Percentiles rank a stretch among this genome's conserved stretches.
phyloP scores from a whole-genome alignment of 2,113 vertebrate species.

The Hippopotamus amphibius region DNA sequence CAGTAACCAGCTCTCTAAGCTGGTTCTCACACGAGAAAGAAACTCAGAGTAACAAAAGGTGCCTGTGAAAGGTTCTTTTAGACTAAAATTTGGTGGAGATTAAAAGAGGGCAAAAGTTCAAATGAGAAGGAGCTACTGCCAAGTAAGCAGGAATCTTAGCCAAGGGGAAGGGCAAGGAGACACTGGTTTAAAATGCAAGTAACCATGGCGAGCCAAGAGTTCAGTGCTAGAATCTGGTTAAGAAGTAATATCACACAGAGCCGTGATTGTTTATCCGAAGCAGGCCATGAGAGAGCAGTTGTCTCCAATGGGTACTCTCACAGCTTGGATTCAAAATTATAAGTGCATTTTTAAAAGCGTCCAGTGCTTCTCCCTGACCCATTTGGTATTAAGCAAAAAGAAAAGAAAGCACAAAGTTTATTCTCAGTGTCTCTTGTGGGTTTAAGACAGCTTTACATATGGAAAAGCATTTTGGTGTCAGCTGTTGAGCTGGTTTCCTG shows the following conservation, averaged over 20 bases:
- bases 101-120: slow-evolving; percentile 90
- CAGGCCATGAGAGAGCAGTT: slow-evolving; percentile 88
- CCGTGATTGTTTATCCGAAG: slow-evolving; percentile 94
- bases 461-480: slow-evolving; percentile 91
- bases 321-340: slow-evolving; percentile 91
- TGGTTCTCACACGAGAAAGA: slow-evolving; percentile 88
- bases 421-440: slow-evolving; percentile 91
- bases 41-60: slow-evolving; percentile 86
- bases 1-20: slow-evolving; percentile 76
- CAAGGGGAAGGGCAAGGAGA: slow-evolving; percentile 86
- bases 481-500: slow-evolving; percentile 87
- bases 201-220: slow-evolving; percentile 92
- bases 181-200: slow-evolving; percentile 90
- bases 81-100: slow-evolving; percentile 89
- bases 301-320: slow-evolving; percentile 91
- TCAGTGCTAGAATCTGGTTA: slow-evolving; percentile 93
- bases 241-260: slow-evolving; percentile 92
- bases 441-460: slow-evolving; percentile 93
- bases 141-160: slow-evolving; percentile 86
- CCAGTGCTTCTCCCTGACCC: slow-evolving; percentile 91
- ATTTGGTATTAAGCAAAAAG: slow-evolving; percentile 91
- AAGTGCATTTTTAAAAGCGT: slow-evolving; percentile 88
- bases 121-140: slow-evolving; percentile 84
- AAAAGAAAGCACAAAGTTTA: slow-evolving; percentile 87
- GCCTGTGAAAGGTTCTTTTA: slow-evolving; percentile 88